These are phyloP conservation scores for Mellivora capensis DNA, from an alignment of 2,113 vertebrate species.

Conservation along the genomic window DNA sequence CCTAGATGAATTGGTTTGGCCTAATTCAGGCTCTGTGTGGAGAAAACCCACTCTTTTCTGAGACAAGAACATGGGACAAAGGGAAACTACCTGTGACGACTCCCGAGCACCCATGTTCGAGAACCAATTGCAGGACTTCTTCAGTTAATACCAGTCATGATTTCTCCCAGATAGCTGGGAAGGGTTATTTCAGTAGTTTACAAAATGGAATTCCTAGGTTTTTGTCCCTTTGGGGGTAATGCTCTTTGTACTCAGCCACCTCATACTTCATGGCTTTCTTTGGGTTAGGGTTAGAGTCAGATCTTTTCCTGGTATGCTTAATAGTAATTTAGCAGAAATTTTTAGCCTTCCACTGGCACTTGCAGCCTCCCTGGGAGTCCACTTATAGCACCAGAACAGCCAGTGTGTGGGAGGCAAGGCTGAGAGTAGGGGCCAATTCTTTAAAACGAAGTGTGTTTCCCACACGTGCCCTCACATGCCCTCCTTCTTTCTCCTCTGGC, in stretches of 20 bases:
- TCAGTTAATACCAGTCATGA: background rate
- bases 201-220: background rate
- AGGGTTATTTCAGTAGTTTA: background rate
- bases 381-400: conserved; percentile 55
- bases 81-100: background rate
- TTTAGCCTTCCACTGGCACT: conserved; percentile 56
- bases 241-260: background rate
- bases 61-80: background rate
- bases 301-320: conserved; percentile 48
- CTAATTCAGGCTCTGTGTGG: background rate
- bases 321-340: conserved; percentile 68
- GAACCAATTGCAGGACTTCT: background rate
- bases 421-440: conserved; percentile 3
- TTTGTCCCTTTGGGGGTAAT: background rate
- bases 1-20: background rate
- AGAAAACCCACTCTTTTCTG: background rate
- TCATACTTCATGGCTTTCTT: conserved; percentile 8
- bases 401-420: conserved; percentile 63
- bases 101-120: background rate
- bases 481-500: background rate
- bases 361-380: conserved; percentile 45
- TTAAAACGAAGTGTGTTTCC: background rate
- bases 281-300: too few species aligned
- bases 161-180: background rate
- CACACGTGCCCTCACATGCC: conserved; percentile 22